Evolutionary conservation across 2,888 invertebrate species (phyloP), one percentile per base, ranked within the genome.

Genomic region (Drosophila gaucha): DNA sequence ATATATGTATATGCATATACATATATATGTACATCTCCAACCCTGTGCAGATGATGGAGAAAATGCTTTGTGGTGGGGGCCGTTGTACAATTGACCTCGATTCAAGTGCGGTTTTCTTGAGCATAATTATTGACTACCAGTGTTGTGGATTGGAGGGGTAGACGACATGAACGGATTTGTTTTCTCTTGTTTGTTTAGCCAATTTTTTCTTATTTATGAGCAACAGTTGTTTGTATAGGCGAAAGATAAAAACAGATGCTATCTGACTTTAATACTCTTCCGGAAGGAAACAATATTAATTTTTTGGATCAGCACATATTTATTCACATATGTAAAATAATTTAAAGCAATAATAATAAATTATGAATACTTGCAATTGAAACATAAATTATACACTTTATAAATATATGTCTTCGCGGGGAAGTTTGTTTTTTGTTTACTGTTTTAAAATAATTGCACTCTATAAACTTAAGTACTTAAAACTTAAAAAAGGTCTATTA

Each of bases 191-290:
- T 77, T 73, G 44, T 22, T 2, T 20, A 31, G 30, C 30, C 31
- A 20, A 12, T 46, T 65, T 6, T 38, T 30, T 51, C 51, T 67
- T 87, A 82, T 87, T 88, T 83, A 86, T 67, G 80, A 69, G 74
- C 80, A 84, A 86, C 84, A 83, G 83, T 86, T 88, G 88, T 47
- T 67, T 68, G 46, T 47, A 39, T 47, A 20, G 28, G 9, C 20
- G 10, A 60, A 9, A 62, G 43, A 31, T 52, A 28, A 47, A 50
- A 54, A 22, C 30, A 64, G 58, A 38, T 46, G 57, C 31, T 16
- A n/a, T 6, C 39, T n/a, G 20, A n/a, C 38, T 36, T 49, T 14
- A 43, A 59, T 85, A 52, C 83, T 41, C 67, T 70, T 18, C 24
- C 1, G 1, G 9, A 0, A 1, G 10, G 1, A 12, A 20, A 8